phyloP scores from a whole-genome alignment of 2,888 invertebrate genomes.

The Phalangium opilio region DNA sequence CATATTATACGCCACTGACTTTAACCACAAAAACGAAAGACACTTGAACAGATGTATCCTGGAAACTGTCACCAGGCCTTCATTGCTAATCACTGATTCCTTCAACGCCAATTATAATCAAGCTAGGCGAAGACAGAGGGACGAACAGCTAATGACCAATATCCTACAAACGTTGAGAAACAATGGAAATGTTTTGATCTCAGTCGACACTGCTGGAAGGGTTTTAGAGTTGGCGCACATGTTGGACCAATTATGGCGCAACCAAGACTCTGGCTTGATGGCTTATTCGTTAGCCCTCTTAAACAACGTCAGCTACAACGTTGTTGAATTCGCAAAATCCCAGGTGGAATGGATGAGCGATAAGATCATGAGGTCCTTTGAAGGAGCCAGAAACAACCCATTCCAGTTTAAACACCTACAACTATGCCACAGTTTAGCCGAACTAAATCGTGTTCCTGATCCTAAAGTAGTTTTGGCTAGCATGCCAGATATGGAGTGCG shows the following conservation, averaged over 20 bases:
- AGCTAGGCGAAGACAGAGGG: slow-evolving; percentile 69
- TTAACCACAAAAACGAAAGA: slow-evolving; percentile 96
- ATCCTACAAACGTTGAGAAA: slow-evolving; percentile 82
- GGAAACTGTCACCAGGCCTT: slow-evolving; percentile 76
- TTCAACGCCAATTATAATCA: slow-evolving; percentile 90
- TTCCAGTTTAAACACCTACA: slow-evolving; percentile 89
- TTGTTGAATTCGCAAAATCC: slow-evolving; percentile 96
- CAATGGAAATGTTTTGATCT: slow-evolving; percentile 87
- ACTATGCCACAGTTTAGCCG: slow-evolving; percentile 78
- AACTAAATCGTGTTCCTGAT: slow-evolving; percentile 66
- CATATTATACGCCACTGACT: slow-evolving; percentile 93
- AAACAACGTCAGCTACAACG: slow-evolving; percentile 94
- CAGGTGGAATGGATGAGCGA: slow-evolving; percentile 99
- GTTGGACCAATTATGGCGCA: slow-evolving; percentile 85
- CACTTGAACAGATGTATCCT: slow-evolving; percentile 92
- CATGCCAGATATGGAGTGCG: slow-evolving; percentile 84
- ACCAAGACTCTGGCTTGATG: slow-evolving; percentile 85
- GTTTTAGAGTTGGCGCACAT: slow-evolving; percentile 92
- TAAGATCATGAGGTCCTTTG: slow-evolving; percentile 61
- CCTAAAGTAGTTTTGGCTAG: slow-evolving; percentile 92
- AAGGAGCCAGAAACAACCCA: slow-evolving; percentile 48
- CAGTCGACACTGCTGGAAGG: slow-evolving; percentile 91
- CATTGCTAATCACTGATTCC: slow-evolving; percentile 84
- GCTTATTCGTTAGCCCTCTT: slow-evolving; percentile 85
- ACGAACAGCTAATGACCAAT: slow-evolving; percentile 93